phyloP scores from a whole-genome alignment of 2,113 vertebrate species.

The Austrofundulus limnaeus region DNA sequence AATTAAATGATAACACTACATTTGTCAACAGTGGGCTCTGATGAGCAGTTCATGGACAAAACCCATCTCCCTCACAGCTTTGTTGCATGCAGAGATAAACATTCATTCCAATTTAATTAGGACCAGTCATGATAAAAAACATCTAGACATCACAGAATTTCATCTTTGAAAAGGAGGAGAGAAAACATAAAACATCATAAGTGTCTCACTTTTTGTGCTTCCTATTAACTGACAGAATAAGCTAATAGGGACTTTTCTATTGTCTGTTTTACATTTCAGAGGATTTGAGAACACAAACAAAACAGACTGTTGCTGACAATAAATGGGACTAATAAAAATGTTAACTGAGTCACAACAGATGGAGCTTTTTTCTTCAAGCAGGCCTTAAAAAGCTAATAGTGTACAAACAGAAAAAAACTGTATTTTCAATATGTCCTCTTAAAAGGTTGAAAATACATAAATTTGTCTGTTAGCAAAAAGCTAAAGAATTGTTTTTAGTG shows the following conservation, averaged over 20 bases:
- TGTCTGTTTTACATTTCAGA: conserved; percentile 28
- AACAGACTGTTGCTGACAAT: neutral
- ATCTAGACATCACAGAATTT: conserved; percentile 32
- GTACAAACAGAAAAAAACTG: conserved; percentile 22
- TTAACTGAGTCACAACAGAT: conserved; percentile 19
- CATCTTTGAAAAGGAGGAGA: conserved; percentile 27
- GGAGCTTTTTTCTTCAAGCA: conserved; percentile 30
- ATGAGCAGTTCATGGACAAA: conserved; percentile 44
- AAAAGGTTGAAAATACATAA: conserved; percentile 11
- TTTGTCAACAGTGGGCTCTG: conserved; percentile 23
- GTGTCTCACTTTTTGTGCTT: conserved; percentile 6
- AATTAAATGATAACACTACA: conserved; percentile 54
- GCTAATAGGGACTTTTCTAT: conserved; percentile 28
- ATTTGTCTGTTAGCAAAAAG: neutral
- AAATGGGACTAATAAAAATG: conserved; percentile 12
- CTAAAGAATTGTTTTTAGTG: neutral
- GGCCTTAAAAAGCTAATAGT: conserved; percentile 20
- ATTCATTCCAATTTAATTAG: conserved; percentile 49
- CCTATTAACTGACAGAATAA: conserved; percentile 28
- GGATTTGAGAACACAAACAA: conserved; percentile 17
- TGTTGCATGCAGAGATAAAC: conserved; percentile 37
- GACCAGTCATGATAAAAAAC: conserved; percentile 40
- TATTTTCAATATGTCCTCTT: neutral
- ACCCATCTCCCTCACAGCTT: conserved; percentile 17
- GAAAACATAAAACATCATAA: conserved; percentile 19